Percentiles rank a stretch among this genome's conserved stretches.
phyloP scores from a whole-genome alignment of 2,797 vertebrate species.

The Sebastes oblongus region DNA sequence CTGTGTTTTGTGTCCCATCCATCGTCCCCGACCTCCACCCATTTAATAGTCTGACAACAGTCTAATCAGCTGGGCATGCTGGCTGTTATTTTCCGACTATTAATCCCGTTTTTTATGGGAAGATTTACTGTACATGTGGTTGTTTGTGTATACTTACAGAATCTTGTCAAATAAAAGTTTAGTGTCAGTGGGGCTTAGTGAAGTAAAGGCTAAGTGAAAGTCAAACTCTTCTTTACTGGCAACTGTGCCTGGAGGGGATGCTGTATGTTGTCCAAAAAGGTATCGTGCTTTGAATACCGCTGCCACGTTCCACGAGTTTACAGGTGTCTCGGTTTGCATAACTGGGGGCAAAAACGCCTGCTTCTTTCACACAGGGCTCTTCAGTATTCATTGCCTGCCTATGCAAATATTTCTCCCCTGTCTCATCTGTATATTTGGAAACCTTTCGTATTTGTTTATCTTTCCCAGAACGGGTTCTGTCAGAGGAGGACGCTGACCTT shows the following conservation, averaged over 20 bases:
- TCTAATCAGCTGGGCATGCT: too few relatives aligned
- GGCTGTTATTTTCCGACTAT: background rate
- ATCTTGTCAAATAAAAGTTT: background rate
- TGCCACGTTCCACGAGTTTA: background rate
- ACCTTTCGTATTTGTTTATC: constrained; percentile 64
- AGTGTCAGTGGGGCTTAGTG: background rate
- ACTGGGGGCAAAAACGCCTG: background rate
- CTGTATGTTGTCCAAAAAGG: constrained; percentile 9
- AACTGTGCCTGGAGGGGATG: background rate
- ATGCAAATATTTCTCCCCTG: constrained; percentile 54
- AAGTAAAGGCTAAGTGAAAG: constrained; percentile 16
- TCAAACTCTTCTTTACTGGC: constrained; percentile 13
- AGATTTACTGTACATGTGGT: background rate
- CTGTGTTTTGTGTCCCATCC: too few relatives aligned
- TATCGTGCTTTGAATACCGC: constrained; percentile 16
- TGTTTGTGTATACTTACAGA: background rate
- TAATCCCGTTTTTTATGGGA: background rate
- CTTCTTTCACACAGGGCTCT: background rate
- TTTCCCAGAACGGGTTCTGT: constrained; percentile 15
- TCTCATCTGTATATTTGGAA: constrained; percentile 51
- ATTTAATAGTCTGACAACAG: too few relatives aligned
- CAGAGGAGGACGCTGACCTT: constrained; percentile 58
- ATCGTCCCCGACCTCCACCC: fast-evolving
- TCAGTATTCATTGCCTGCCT: constrained; percentile 39
- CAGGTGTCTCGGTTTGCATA: constrained; percentile 31